A percentile compares a stretch with the other conserved stretches of the same genome.
Evolutionary conservation across 2,888 invertebrate genomes (phyloP).

Genomic region (Volucella zonaria): DNA sequence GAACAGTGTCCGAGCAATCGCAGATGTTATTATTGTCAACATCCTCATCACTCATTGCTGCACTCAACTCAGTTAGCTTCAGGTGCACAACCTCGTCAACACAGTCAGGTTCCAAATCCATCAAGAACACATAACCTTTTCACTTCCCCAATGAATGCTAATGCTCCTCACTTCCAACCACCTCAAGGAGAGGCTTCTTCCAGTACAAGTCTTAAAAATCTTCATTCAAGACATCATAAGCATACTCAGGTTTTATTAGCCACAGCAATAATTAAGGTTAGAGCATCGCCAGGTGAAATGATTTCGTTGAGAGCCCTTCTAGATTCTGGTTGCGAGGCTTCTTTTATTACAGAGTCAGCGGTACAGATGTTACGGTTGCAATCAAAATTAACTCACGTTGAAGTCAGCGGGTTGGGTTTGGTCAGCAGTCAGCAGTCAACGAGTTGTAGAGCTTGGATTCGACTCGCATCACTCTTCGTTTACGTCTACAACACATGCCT

Average conservation of each 20-base stretch:
- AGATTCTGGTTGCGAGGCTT: constrained; percentile 15
- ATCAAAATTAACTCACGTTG: too few relatives aligned
- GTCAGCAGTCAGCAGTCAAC: too few relatives aligned
- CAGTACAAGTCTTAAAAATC: neutral
- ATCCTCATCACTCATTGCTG: neutral
- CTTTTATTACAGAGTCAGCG: neutral
- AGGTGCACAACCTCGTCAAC: too few relatives aligned
- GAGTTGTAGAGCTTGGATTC: too few relatives aligned
- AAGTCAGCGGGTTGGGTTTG: too few relatives aligned
- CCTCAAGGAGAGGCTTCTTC: too few relatives aligned
- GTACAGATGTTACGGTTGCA: neutral
- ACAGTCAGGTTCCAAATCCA: too few relatives aligned
- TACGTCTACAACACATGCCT: too few relatives aligned
- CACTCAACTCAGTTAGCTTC: neutral
- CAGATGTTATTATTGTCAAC: neutral
- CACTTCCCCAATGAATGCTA: too few relatives aligned
- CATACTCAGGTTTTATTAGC: constrained; percentile 4
- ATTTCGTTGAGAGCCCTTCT: neutral
- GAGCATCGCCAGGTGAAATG: neutral
- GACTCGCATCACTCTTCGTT: too few relatives aligned
- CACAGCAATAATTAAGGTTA: constrained; percentile 6
- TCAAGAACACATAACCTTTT: too few relatives aligned
- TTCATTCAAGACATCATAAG: neutral
- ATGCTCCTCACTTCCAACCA: too few relatives aligned
- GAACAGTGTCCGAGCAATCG: neutral